Percentiles rank a stretch among this genome's conserved stretches.
These are phyloP conservation scores for Litocranius walleri DNA, from an alignment of 2,113 vertebrate genomes.

Conservation along the genomic window DNA sequence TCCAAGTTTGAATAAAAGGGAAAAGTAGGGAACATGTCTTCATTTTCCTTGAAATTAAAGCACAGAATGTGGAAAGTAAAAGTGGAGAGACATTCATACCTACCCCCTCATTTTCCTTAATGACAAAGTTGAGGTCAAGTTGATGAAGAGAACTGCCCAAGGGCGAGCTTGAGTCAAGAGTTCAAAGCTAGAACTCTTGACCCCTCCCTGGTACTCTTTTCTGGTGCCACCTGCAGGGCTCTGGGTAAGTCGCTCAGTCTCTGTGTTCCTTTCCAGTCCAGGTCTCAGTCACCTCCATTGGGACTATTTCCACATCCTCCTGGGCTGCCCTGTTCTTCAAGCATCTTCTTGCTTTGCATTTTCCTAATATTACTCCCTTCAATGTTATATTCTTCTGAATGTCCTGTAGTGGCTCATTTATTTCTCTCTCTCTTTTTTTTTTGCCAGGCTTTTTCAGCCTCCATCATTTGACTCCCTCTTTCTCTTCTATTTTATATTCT, in stretches of 20 bases:
- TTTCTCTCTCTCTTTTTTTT: neutral
- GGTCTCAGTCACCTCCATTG: neutral
- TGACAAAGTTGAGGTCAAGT: neutral
- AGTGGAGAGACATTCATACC: neutral
- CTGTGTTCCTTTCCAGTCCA: neutral
- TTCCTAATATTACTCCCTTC: neutral
- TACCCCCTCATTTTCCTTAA: neutral
- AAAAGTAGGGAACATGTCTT: neutral
- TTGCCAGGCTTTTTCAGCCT: neutral
- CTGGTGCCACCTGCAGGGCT: neutral
- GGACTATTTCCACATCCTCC: neutral
- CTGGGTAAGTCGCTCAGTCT: neutral
- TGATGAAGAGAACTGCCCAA: neutral
- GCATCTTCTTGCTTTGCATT: neutral
- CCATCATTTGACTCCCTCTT: neutral
- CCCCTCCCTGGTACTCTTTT: neutral
- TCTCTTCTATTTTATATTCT: neutral
- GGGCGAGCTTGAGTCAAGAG: neutral
- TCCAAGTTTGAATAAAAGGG: neutral
- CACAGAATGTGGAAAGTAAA: neutral
- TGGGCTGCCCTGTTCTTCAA: neutral
- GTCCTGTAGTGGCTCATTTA: neutral
- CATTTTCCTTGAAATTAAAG: neutral
- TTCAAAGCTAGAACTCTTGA: neutral
- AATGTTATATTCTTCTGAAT: neutral